Conservation (phyloP, 1,140 invertebrate genomes). For the Thaumatotibia leucotreta region DNA sequence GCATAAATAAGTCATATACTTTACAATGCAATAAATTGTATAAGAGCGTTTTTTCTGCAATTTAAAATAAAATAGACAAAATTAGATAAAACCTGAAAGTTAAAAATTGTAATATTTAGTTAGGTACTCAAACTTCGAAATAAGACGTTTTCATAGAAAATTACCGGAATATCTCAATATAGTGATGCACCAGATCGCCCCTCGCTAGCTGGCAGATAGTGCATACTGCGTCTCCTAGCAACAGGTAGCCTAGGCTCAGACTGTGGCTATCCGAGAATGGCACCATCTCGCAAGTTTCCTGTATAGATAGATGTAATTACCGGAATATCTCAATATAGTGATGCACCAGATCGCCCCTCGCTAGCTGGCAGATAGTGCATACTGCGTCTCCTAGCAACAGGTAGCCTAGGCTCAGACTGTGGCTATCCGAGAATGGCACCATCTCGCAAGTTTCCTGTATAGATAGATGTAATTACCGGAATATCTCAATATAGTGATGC, state of each 20-base stretch:
- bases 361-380: conserved; percentile 15
- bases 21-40: no score
- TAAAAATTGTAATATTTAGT: no score
- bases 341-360: conserved; percentile 28
- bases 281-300: conserved; percentile 34
- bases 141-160: no score
- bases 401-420: conserved; percentile 27
- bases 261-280: conserved; percentile 28
- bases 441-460: no score
- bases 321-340: conserved; percentile 26
- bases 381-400: conserved; percentile 28
- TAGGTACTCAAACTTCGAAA: no score
- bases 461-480: no score
- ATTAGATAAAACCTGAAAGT: no score
- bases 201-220: conserved; percentile 19
- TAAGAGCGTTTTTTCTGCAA: no score
- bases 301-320: no score
- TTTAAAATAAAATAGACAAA: no score
- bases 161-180: conserved; percentile 24
- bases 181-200: conserved; percentile 29
- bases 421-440: conserved; percentile 27
- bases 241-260: conserved; percentile 29
- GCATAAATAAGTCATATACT: no score
- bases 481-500: conserved; percentile 25
- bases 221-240: conserved; percentile 23